Conservation (phyloP, 2,888 invertebrate species). For the Heliconius erato region DNA sequence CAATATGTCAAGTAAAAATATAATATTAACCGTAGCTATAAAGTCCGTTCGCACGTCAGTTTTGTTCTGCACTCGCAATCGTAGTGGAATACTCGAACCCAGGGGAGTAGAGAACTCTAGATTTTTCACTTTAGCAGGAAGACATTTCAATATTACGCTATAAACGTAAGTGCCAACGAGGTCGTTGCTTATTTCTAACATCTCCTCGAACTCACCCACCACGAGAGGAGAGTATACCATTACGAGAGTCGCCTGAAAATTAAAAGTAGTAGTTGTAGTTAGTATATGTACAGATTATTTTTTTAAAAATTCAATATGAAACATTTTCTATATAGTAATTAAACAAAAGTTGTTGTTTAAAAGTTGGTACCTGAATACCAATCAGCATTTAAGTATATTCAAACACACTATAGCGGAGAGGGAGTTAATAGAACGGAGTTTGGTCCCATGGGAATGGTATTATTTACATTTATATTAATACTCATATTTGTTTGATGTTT, state of each 20-base stretch:
- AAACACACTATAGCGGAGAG: no score
- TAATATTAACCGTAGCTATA: conserved; percentile 60
- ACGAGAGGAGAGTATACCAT: conserved; percentile 76
- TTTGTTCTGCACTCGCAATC: conserved; percentile 75
- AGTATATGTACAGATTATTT: neutral
- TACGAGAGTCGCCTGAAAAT: conserved; percentile 65
- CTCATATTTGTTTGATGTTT: no score
- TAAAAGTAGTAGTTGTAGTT: neutral
- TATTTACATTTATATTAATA: no score
- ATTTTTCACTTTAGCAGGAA: conserved; percentile 75
- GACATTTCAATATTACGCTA: conserved; percentile 69
- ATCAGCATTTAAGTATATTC: no score
- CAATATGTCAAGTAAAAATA: conserved; percentile 21
- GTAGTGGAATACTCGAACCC: conserved; percentile 68
- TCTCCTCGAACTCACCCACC: conserved; percentile 69
- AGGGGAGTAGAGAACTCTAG: conserved; percentile 68
- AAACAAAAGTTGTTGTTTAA: no score
- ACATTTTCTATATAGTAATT: no score
- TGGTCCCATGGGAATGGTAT: no score
- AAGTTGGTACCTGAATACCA: no score
- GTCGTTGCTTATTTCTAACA: conserved; percentile 68
- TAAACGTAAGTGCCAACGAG: conserved; percentile 72
- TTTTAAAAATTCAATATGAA: no score
- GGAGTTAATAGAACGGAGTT: no score
- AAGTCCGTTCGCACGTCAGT: conserved; percentile 68